phyloP scores from a whole-genome alignment of 2,113 vertebrate species.

The Spheniscus mendiculus region DNA sequence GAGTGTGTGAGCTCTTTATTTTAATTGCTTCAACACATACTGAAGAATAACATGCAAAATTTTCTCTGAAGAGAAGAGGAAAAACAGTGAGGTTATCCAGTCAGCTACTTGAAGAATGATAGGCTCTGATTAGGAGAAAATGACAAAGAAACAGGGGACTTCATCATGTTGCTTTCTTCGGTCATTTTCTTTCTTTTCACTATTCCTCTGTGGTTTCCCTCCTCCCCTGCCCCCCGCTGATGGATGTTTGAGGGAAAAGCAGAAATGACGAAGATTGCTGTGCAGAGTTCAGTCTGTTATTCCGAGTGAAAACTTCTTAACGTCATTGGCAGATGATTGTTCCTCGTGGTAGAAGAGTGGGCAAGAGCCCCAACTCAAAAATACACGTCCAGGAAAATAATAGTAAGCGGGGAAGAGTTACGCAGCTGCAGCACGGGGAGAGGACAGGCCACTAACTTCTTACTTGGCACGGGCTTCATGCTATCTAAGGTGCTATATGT shows the following conservation, averaged over 20 bases:
- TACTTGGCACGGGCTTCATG: not conserved
- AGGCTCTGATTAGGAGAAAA: not conserved
- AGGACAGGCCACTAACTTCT: not conserved
- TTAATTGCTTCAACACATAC: not conserved
- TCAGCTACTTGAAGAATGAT: not conserved
- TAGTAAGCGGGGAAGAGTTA: not conserved
- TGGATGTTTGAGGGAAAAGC: not conserved
- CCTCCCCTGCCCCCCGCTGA: rapidly evolving
- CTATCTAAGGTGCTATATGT: not conserved
- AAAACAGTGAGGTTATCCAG: not conserved
- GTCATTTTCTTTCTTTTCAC: not conserved
- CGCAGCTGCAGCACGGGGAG: not conserved
- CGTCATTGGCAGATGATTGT: not conserved
- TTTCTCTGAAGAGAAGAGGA: not conserved
- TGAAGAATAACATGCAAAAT: not conserved
- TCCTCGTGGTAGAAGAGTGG: not conserved
- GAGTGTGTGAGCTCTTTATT: not conserved
- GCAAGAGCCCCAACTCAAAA: not conserved
- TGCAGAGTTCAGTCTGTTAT: constrained; percentile 10
- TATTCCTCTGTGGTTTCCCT: not conserved
- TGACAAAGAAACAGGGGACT: not conserved
- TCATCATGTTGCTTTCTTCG: not conserved
- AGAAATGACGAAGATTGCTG: not conserved
- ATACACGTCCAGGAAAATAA: constrained; percentile 35
- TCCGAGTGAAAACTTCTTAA: constrained; percentile 15